Base-by-base conservation (phyloP, 2,888 invertebrate genomes). In the Harpalus rubripes region DNA sequence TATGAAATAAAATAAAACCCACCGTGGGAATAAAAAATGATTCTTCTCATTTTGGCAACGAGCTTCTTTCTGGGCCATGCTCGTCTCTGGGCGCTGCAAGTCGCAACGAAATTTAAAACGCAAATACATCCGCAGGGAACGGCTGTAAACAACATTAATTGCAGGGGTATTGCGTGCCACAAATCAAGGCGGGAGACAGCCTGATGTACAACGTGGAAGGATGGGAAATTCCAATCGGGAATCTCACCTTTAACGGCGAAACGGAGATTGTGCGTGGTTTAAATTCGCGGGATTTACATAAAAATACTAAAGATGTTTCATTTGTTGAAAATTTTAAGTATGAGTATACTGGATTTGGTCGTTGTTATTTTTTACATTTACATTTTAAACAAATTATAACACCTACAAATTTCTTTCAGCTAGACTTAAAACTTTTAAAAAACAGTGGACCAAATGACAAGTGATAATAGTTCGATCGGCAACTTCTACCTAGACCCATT, bases 131-230 rank as follows among this genome's bases (percentile, higher is more conserved):
- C 74, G 74, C 58, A 44, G n/a, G 41, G 86, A 85, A 80, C 85
- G 86, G 87, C 87, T 88, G 88, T 88, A 88, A 89, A 89, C 88
- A 88, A 88, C 87, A 88, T 89, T 89, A 89, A 89, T 89, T 89
- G 88, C 87, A 85, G 74, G 74, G 81, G 87, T 87, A 87, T 87
- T 87, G 87, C 87, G 85, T 86, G 86, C 87, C 87, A 88, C 88
- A 88, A 89, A 88, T 88, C 88, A 88, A 87, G 87, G 84, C 86
- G 41, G 87, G 87, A 52, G 88, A 87, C 86, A 87, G 87, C 81
- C 79, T 84, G 85, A 72, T 85, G 86, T 86, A 26, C 63, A 65
- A 22, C 41, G 78, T 7, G 44, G 26, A 32, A 15, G 44, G 44
- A 41, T 10, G 44, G 68, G 68, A 68, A 63, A n/a, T 68, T 41